Evolutionary conservation across 2,113 vertebrate genomes (phyloP), one percentile per base, ranked within the genome.

Genomic region (Scomber japonicus): DNA sequence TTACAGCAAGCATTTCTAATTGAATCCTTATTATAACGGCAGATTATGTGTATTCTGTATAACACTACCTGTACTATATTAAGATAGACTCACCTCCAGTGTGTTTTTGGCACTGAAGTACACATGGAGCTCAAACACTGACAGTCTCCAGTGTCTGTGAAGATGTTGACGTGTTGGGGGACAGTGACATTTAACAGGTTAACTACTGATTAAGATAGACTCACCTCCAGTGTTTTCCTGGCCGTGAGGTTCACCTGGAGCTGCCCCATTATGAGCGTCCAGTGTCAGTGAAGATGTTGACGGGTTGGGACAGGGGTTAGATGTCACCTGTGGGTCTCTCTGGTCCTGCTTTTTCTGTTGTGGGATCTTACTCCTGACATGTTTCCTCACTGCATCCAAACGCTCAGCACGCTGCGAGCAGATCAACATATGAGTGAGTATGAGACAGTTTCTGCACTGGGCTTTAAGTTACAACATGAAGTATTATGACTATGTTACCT

Each of bases 391-490:
- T 0, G 75, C 85, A 1, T 94, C 92, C 21, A 78, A 30, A n/a
- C 74, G 89, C 81, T 95, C 94, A 0, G 94, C 94, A 5, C 93
- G 91, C 94, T 95, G 70, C 48, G 11, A 60, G 50, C 56, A 75
- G 3, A 61, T 57, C 17, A 62, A n/a, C 11, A 31, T 3, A 13
- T 17, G 11, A 14, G 48, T 55, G 24, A 24, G 21, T 12, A 7
- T n/a, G 30, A 73, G 4, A 59, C 0, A 4, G 48, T 60, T 64
- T 53, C 17, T 19, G 19, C 4, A 62, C 27, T 4, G n/a, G 19
- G 5, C 21, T 17, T 2, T 31, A 9, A 30, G 16, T 24, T 11
- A 0, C 2, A 45, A 13, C 54, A 0, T 13, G 0, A 59, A 46
- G 10, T 8, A n/a, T 11, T 0, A 21, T 35, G 4, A n/a, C 48